Base-by-base conservation (phyloP, 2,888 invertebrate species). In the Orthosia gothica region DNA sequence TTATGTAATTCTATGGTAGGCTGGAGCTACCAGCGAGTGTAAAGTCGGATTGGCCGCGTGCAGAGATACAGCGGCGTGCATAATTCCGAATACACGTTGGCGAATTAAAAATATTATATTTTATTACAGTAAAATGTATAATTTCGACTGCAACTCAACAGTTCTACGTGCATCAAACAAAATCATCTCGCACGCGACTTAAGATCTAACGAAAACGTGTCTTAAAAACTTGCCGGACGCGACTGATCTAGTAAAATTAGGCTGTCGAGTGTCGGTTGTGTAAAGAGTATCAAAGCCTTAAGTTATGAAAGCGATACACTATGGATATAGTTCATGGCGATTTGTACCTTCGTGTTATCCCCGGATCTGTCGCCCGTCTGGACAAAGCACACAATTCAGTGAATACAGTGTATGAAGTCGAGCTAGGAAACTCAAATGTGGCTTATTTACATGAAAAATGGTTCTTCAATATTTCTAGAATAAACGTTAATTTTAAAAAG, bases 281-380 rank as follows among this genome's bases (percentile, higher is more conserved):
- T 89, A 87, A 89, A 87, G 88, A 75, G 85, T 89, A 89, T 88
- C 83, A 89, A 91, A 91, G 88, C 89, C 84, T 87, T 89, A 82
- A 87, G 67, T 83, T 83, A 87, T 77, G 75, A 83, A 90, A 92
- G 92, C 89, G 79, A 86, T 91, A 79, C 76, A 65, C 81, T 90
- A 90, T 84, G 87, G 79, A 89, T 88, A 74, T 87, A 88, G 89
- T 90, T 92, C 91, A 90, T 88, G 90, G 90, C 87, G 91, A 92
- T 94, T 95, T 95, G 95, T 94, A 94, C 94, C 92, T 91, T 92
- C 88, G 86, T 88, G 88, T 87, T 85, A 87, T 85, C 80, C 85
- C 32, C 40, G 79, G 74, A 84, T 84, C 77, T 70, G 63, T 66
- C 55, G 73, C 54, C 57, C 62, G 57, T n/a, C 15, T 47, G 62